phyloP scores from a whole-genome alignment of 2,113 vertebrate genomes.

The Rhinopomastus cyanomelas region DNA sequence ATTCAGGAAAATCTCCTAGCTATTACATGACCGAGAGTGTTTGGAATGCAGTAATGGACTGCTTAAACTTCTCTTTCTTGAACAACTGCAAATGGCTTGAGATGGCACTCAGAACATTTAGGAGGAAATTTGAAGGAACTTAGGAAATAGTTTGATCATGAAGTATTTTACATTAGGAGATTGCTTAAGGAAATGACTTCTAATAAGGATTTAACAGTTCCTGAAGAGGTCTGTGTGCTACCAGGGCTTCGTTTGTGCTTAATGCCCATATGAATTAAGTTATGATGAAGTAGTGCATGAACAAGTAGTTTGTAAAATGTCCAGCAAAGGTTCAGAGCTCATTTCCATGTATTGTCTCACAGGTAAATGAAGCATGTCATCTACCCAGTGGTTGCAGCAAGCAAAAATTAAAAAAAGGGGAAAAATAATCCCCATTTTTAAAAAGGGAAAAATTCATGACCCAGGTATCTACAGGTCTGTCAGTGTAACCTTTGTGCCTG shows the following conservation, averaged over 20 bases:
- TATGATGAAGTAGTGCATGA: not conserved
- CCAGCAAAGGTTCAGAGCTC: not conserved
- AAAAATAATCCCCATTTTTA: too few species aligned
- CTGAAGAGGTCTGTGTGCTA: not conserved
- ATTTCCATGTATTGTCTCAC: not conserved
- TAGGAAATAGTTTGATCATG: not conserved
- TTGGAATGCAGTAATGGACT: not conserved
- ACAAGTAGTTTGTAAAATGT: not conserved
- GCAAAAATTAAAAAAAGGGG: too few species aligned
- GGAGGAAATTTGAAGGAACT: not conserved
- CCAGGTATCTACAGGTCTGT: too few species aligned
- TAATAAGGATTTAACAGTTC: not conserved
- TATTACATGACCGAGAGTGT: not conserved
- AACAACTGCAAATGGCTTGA: not conserved
- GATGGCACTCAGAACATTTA: not conserved
- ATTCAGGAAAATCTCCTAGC: not conserved
- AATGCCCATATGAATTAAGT: not conserved
- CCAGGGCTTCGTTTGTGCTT: not conserved
- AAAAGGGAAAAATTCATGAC: too few species aligned
- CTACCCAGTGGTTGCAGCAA: not conserved
- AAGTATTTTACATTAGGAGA: not conserved
- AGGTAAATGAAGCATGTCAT: not conserved
- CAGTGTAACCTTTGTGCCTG: too few species aligned
- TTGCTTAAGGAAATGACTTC: not conserved
- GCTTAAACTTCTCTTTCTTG: not conserved